phyloP scores from a whole-genome alignment of 2,888 invertebrate genomes.

The Beris chalybata region DNA sequence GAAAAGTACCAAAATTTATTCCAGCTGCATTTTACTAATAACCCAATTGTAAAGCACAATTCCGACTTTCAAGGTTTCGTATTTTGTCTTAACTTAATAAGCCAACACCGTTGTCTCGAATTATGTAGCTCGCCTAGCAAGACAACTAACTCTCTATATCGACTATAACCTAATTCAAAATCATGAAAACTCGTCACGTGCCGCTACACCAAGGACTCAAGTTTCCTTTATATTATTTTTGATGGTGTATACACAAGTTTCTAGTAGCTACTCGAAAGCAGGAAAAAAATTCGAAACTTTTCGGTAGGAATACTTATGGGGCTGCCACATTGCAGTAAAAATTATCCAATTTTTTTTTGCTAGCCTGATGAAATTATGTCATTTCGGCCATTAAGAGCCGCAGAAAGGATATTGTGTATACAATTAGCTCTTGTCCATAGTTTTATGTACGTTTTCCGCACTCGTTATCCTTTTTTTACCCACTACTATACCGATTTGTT shows the following conservation, averaged over 20 bases:
- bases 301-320: neutral
- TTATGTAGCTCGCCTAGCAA: neutral
- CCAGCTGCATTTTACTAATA: constrained; percentile 29
- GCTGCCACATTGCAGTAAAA: too few relatives aligned
- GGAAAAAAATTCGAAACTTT: neutral
- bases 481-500: constrained; percentile 7
- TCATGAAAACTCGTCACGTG: constrained; percentile 26
- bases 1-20: constrained; percentile 8
- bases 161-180: neutral
- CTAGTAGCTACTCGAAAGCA: constrained; percentile 2
- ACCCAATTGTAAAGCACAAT: constrained; percentile 22
- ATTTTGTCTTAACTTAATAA: constrained; percentile 29
- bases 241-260: constrained; percentile 17
- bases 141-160: neutral
- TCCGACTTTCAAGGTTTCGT: neutral
- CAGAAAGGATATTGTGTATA: neutral
- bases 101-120: neutral
- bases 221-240: constrained; percentile 30
- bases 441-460: neutral
- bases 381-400: constrained; percentile 8
- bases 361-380: constrained; percentile 11
- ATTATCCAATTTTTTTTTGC: neutral
- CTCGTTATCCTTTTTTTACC: neutral
- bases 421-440: neutral
- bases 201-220: constrained; percentile 19